Base-by-base conservation (phyloP, 1,140 invertebrate genomes). In the Drosophila albomicans region DNA sequence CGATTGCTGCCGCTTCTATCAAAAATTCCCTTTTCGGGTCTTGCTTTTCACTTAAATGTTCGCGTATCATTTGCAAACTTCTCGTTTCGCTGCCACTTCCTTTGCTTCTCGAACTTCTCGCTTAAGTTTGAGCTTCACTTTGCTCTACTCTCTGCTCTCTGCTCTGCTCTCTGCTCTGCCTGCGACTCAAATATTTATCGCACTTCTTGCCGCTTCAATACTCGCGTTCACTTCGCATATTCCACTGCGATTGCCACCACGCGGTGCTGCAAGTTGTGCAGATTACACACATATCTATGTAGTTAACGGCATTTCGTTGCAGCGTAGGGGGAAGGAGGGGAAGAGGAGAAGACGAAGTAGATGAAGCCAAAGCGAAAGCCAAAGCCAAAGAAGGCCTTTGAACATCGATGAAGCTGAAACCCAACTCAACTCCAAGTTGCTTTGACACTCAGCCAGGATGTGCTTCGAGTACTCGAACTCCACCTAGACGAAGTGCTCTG, bases 371-470 rank as follows among this genome's bases (percentile, higher is more conserved):
- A 20, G 20, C 20, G 1, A 20, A 20, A 25, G 20, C 20, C 20
- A 25, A 25, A 3, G 35, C 35, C 32, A 32, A 30, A 56, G 20
- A 41, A 32, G 54, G 32, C 41, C 54, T 56, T 38, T 56, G 30
- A 56, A 56, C 54, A 56, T 20, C 30, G 54, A 56, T 56, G 35
- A 56, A 56, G 54, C 54, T 56, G 13, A 56, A 56, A 56, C 15
- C 32, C 25, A 52, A 54, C 51, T 49, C 45, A 25, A 25, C 20
- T 25, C 20, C 20, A 25, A 25, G 28, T 49, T 49, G 28, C 45
- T 49, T 49, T 62, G 59, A 48, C 59, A 49, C 15, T 48, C 28
- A 62, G 59, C 45, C 28, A 62, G 48, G 35, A 43, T 38, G 13
- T 41, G 35, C 32, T 41, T 52, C 5, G 4, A 32, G 13, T 16